These are phyloP conservation scores for Toxotes lorentzi DNA, from an alignment of 2,797 vertebrate species.

Conservation along the genomic window DNA sequence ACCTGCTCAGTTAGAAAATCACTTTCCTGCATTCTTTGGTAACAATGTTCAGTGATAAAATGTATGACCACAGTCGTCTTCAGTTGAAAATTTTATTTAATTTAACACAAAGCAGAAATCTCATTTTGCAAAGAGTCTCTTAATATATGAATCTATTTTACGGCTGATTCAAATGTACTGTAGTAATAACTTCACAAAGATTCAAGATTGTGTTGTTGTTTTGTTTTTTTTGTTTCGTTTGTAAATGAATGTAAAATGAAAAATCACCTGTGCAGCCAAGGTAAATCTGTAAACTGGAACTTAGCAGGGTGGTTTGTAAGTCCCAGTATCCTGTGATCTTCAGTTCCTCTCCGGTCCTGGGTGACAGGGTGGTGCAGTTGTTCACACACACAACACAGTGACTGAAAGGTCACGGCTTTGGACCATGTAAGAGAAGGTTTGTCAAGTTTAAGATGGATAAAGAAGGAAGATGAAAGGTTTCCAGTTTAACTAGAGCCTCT, in stretches of 20 bases:
- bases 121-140: slow-evolving; percentile 17
- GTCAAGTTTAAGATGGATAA: background rate
- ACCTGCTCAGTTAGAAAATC: background rate
- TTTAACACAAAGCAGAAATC: slow-evolving; percentile 8
- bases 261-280: slow-evolving; percentile 27
- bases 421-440: background rate
- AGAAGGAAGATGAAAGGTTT: background rate
- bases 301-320: background rate
- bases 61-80: background rate
- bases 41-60: background rate
- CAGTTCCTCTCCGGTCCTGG: background rate
- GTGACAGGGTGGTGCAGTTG: slow-evolving; percentile 8
- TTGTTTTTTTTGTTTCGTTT: background rate
- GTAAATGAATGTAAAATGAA: slow-evolving; percentile 62
- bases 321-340: background rate
- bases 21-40: background rate
- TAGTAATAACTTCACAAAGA: slow-evolving; percentile 34
- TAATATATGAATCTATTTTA: slow-evolving; percentile 6
- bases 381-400: slow-evolving; percentile 11
- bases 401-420: slow-evolving; percentile 21
- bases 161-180: slow-evolving; percentile 39
- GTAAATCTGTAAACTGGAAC: slow-evolving; percentile 22
- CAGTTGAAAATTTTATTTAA: background rate
- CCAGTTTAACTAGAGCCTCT: background rate
- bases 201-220: slow-evolving; percentile 36